Evolutionary conservation across 2,113 vertebrate species (phyloP), one percentile per base, ranked within the genome.

Genomic region (Salvelinus alpinus): DNA sequence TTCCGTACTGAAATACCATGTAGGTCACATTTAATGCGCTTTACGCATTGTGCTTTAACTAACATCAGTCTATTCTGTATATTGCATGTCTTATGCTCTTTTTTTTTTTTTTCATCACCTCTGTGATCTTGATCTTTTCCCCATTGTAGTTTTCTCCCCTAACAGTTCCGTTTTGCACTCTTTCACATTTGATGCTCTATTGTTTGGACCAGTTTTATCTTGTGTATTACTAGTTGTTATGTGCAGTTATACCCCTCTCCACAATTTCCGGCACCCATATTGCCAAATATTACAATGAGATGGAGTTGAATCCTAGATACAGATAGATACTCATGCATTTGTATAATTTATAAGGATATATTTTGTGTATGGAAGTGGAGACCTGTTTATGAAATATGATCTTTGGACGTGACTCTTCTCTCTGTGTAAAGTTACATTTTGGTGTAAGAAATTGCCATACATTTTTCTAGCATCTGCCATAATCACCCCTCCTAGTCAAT

Each of bases 291-390:
- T 89, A 89, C 71, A 83, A 86, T 86, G 79, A 86, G 48, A 75
- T 79, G 84, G 80, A 87, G 81, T 80, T 90, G 76, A 91, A 88
- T 81, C 76, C 83, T 77, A 87, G 84, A 89, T 87, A 81, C 85
- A 79, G 69, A 84, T 74, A 67, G 65, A 88, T 91, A 85, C 85
- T 86, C 81, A 31, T 88, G 85, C 91, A 92, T 92, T 93, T 94
- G 89, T 90, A 92, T 94, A 90, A 91, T 91, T 93, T 92, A 92
- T 92, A 93, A 90, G 91, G 91, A 92, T 93, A 88, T 94, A 94
- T 94, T 94, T 94, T 94, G 92, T 92, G 90, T 91, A 92, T 93
- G 91, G 85, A 91, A 91, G 88, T 92, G 88, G 80, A 92, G 85
- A 90, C 81, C 83, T 91, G 91, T 89, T 90, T 88, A 90, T 92